Evolutionary conservation across 53 echinoderm and acorn worm species (phyloP).

Genomic region (Glandiceps talaboti): DNA sequence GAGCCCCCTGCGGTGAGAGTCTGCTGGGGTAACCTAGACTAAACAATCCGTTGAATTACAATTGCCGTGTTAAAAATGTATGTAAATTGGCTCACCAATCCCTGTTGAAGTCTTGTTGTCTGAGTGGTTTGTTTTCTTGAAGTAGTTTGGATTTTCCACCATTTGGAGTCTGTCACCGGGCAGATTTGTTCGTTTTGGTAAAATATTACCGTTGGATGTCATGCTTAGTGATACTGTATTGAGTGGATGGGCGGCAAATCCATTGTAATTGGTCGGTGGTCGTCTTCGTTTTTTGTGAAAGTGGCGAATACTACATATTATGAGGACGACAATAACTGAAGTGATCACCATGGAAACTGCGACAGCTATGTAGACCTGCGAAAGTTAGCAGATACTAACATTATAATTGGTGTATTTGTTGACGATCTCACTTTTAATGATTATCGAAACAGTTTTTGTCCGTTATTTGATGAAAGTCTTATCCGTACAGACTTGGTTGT

Average conservation of each 20-base stretch:
- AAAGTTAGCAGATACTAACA: too few relatives aligned
- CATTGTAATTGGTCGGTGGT: conserved; percentile 40
- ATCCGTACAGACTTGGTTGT: too few relatives aligned
- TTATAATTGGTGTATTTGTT: too few relatives aligned
- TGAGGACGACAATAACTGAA: conserved; percentile 18
- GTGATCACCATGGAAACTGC: conserved; percentile 19
- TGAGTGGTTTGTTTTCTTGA: not conserved
- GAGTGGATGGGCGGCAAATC: conserved; percentile 40
- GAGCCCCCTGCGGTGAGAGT: too few relatives aligned
- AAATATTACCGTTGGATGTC: not conserved
- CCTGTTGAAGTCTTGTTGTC: not conserved
- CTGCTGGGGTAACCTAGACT: too few relatives aligned
- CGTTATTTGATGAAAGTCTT: too few relatives aligned
- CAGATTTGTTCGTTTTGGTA: not conserved
- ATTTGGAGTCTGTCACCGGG: not conserved
- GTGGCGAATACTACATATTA: conserved; percentile 26
- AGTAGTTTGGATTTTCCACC: conserved; percentile 14
- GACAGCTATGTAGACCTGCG: conserved; percentile 20
- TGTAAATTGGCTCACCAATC: too few relatives aligned
- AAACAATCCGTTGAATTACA: too few relatives aligned
- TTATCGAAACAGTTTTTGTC: too few relatives aligned
- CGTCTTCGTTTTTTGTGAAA: conserved; percentile 42
- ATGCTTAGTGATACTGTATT: conserved; percentile 29
- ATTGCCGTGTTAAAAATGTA: too few relatives aligned
- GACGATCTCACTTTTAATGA: too few relatives aligned